A percentile compares a stretch with the other conserved stretches of the same genome.
phyloP scores from a whole-genome alignment of 2,797 vertebrate genomes.

The Onychomys torridus region DNA sequence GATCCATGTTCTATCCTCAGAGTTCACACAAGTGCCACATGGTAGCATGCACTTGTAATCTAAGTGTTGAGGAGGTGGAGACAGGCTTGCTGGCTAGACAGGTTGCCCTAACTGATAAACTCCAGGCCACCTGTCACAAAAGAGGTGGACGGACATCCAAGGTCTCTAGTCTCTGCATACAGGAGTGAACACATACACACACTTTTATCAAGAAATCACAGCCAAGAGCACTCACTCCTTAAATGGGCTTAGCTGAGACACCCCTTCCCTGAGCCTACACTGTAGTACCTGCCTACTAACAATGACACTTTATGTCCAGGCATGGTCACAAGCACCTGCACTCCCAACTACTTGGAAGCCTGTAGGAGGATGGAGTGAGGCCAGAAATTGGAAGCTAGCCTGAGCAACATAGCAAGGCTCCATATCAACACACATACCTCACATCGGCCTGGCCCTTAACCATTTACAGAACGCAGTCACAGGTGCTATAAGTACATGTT shows the following conservation, averaged over 20 bases:
- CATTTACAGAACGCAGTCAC: conserved; percentile 6
- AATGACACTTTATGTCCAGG: neutral
- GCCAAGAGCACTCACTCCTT: neutral
- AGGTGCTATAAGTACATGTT: neutral
- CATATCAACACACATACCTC: neutral
- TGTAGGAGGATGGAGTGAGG: neutral
- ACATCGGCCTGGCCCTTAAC: neutral
- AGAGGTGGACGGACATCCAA: neutral
- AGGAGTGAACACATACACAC: neutral
- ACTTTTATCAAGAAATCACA: neutral
- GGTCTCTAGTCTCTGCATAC: neutral
- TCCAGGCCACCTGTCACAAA: neutral
- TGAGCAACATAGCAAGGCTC: no score
- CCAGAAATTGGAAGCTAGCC: neutral
- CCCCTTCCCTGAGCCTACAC: neutral
- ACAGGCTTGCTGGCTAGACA: neutral
- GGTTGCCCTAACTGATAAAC: neutral
- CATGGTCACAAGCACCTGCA: no score
- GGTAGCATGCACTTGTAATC: neutral
- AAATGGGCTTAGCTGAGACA: neutral
- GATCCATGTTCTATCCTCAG: no score
- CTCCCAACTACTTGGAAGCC: neutral
- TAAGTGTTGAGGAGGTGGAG: neutral
- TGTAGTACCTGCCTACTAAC: neutral
- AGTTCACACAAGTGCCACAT: neutral